Evolutionary conservation across 2,888 invertebrate species (phyloP), one percentile per base, ranked within the genome.

Genomic region (Drosophila mimica): DNA sequence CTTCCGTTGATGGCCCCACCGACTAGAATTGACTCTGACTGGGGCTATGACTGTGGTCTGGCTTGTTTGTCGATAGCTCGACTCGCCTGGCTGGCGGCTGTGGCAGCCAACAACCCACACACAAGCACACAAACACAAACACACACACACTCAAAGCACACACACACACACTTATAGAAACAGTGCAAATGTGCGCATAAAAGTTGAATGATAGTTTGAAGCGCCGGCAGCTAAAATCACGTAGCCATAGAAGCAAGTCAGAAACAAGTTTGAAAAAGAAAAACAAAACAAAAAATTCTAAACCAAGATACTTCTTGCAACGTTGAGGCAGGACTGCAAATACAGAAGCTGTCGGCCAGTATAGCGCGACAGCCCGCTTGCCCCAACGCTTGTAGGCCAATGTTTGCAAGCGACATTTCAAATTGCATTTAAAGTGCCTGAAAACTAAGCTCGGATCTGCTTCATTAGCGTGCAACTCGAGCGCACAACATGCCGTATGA

Each of bases 371-470:
- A 48, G 15, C 38, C 56, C 34, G 48, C 25, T 34, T 60, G 69
- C 51, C 38, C 53, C 25, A 52, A 36, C 56, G 64, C 58, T 57
- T 71, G 56, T 64, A 53, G 62, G 63, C 74, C 70, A 62, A 62
- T 86, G 79, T 79, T 79, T 86, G 86, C 89, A 90, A 81, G 90
- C 69, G 59, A 76, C 76, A 74, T 81, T 90, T 74, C 58, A 70
- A 89, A 89, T 87, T 87, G 84, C 89, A 86, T 81, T 83, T 75
- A 74, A 88, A 88, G 87, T 73, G 89, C 51, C 71, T 81, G 62
- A 70, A 20, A 20, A 13, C 36, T 20, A 15, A 33, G 52, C 28
- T 6, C 17, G 28, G 49, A 25, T 8, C 38, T 53, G 70, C 70
- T 87, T 82, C 75, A 85, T 88, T 84, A 73, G 82, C 58, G 67